Percentiles rank a stretch among this genome's conserved stretches.
Conservation (phyloP, 2,888 invertebrate genomes). For the Hyalella azteca region DNA sequence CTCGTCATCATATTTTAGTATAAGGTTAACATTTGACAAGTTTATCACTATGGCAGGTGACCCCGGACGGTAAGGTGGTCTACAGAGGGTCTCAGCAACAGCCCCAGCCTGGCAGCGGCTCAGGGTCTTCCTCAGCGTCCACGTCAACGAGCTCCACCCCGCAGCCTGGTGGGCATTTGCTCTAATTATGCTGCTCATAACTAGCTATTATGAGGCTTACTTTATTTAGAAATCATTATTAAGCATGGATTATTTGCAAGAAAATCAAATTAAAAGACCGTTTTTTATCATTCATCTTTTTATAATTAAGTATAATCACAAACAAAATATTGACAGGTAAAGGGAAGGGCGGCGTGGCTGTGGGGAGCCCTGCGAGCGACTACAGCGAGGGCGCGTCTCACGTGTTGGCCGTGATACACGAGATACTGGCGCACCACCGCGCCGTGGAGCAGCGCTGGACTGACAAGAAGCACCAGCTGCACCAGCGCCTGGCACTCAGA, state of each 20-base stretch:
- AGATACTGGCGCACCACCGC: conserved; percentile 92
- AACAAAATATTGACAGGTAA: neutral
- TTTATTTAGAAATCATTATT: too few species aligned
- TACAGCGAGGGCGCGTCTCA: conserved; percentile 95
- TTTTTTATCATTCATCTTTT: too few species aligned
- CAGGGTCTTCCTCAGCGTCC: conserved; percentile 15
- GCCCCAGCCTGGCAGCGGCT: conserved; percentile 49
- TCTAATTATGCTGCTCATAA: too few species aligned
- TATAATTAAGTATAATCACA: too few species aligned
- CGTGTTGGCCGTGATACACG: conserved; percentile 94
- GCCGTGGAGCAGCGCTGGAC: conserved; percentile 94
- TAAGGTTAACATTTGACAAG: too few species aligned
- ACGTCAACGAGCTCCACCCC: conserved; percentile 31
- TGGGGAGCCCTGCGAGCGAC: conserved; percentile 88
- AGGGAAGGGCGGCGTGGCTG: conserved; percentile 67
- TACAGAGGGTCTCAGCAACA: conserved; percentile 59
- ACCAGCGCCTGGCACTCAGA: conserved; percentile 87
- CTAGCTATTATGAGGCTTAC: too few species aligned
- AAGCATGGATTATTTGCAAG: too few species aligned
- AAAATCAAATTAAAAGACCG: too few species aligned
- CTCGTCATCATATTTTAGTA: too few species aligned
- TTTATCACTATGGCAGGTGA: too few species aligned
- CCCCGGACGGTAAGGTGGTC: conserved; percentile 65
- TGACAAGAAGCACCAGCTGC: conserved; percentile 90
- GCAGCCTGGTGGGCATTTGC: neutral